These are phyloP conservation scores for Thalassarche chlororhynchos DNA, from an alignment of 2,113 vertebrate genomes.

Conservation along the genomic window DNA sequence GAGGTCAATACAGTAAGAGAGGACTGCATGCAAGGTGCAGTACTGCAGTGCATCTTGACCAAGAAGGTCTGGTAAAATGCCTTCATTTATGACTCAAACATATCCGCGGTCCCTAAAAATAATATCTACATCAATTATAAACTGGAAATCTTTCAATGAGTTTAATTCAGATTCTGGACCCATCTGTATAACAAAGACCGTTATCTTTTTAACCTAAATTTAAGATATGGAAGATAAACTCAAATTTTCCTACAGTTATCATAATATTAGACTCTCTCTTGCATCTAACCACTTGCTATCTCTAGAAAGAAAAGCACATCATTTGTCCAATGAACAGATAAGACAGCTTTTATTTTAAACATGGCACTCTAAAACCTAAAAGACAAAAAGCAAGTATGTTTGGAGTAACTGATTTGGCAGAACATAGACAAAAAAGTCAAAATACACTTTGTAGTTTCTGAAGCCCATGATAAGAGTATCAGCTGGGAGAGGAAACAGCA, in stretches of 20 bases:
- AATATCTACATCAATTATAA: neutral
- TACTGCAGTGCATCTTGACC: neutral
- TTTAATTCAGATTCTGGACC: neutral
- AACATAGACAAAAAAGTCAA: neutral
- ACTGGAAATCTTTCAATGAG: neutral
- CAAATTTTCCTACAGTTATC: neutral
- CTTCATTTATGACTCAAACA: neutral
- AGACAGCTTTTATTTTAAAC: neutral
- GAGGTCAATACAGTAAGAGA: neutral
- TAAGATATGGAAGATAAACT: neutral
- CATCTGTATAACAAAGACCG: neutral
- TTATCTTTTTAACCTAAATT: neutral
- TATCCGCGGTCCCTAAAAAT: neutral
- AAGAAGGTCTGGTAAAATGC: neutral
- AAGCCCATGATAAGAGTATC: neutral
- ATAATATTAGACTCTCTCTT: neutral
- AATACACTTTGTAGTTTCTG: neutral
- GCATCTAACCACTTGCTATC: neutral
- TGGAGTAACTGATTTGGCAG: neutral
- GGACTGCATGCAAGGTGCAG: too few species aligned
- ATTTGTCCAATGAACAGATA: neutral
- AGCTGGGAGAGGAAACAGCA: neutral
- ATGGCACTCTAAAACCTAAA: neutral
- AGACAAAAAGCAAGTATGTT: neutral
- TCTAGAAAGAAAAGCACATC: neutral